phyloP scores from a whole-genome alignment of 2,113 vertebrate species.

The Pterocles gutturalis region DNA sequence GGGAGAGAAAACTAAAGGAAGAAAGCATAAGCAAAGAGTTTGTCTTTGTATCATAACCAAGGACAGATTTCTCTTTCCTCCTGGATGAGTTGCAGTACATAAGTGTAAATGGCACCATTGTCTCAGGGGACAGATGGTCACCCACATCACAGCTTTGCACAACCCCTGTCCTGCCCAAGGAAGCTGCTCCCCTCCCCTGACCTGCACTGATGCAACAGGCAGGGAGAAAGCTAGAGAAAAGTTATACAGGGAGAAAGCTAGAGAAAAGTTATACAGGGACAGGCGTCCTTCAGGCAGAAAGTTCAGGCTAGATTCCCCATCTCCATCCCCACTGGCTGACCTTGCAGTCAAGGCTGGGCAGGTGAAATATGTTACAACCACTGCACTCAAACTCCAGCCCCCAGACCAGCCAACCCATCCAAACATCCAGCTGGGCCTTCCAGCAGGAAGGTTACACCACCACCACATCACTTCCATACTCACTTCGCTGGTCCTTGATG shows the following conservation, averaged over 20 bases:
- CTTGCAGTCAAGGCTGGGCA: not conserved
- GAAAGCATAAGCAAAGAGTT: not conserved
- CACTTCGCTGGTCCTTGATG: not conserved
- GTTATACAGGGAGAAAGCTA: not conserved
- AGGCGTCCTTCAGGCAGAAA: not conserved
- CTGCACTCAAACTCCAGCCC: not conserved
- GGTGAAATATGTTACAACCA: not conserved
- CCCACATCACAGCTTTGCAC: not conserved
- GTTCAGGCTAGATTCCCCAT: not conserved
- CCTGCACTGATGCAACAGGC: not conserved
- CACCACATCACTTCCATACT: not conserved
- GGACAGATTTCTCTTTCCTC: constrained; percentile 14
- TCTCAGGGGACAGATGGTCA: constrained; percentile 10
- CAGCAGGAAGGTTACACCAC: not conserved
- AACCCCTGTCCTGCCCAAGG: not conserved
- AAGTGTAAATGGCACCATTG: constrained; percentile 15
- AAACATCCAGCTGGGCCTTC: not conserved
- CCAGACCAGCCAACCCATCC: not conserved
- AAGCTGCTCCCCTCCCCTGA: not conserved
- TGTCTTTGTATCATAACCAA: not conserved
- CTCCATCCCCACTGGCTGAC: not conserved
- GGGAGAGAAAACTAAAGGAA: constrained; percentile 14
- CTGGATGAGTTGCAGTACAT: not conserved
- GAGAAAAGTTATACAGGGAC: not conserved
- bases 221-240: not conserved